phyloP scores from a whole-genome alignment of 1,140 invertebrate species.

The Solen grandis region DNA sequence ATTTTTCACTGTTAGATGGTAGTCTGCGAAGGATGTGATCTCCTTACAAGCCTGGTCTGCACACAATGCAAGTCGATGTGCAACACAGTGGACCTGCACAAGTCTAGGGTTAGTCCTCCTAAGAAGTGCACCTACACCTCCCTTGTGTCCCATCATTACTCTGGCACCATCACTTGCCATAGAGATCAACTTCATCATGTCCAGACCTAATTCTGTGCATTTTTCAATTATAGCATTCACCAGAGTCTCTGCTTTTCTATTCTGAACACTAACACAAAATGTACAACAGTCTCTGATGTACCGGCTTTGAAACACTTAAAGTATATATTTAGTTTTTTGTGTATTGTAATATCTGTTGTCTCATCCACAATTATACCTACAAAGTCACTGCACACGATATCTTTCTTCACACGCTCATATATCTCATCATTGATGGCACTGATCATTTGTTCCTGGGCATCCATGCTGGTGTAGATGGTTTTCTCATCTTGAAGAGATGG shows the following conservation, averaged over 20 bases:
- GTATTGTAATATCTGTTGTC: slow-evolving; percentile 26
- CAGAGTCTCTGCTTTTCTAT: slow-evolving; percentile 29
- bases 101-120: not conserved
- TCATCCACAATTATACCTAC: slow-evolving; percentile 43
- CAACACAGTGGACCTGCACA: slow-evolving; percentile 27
- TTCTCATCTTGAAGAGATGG: not conserved
- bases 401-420: not conserved
- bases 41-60: slow-evolving; percentile 23
- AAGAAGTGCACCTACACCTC: slow-evolving; percentile 8
- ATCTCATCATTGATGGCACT: slow-evolving; percentile 16
- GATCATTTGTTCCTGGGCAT: slow-evolving; percentile 2
- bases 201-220: slow-evolving; percentile 15
- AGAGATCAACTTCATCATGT: slow-evolving; percentile 15
- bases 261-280: slow-evolving; percentile 32
- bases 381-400: slow-evolving; percentile 32
- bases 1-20: slow-evolving; percentile 16
- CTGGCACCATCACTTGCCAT: slow-evolving; percentile 8
- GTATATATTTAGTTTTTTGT: slow-evolving; percentile 36
- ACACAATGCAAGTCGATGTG: slow-evolving; percentile 1
- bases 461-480: not conserved
- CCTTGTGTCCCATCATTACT: slow-evolving; percentile 18
- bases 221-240: not conserved
- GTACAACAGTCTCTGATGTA: slow-evolving; percentile 22
- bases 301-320: slow-evolving; percentile 33
- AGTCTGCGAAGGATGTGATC: not conserved